Base-by-base conservation (phyloP, 1,140 invertebrate genomes). In the Lepidostoma basale region DNA sequence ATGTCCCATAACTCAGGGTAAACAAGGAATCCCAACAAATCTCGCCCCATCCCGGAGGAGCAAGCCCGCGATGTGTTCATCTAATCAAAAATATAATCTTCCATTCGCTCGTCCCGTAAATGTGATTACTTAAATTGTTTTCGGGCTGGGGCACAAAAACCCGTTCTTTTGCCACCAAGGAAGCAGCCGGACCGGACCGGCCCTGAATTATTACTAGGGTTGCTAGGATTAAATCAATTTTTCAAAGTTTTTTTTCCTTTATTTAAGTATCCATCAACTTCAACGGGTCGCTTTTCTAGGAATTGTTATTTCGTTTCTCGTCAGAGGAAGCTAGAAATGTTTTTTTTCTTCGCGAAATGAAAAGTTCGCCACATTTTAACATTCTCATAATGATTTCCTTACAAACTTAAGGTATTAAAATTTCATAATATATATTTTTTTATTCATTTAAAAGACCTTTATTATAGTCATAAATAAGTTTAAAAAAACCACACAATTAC, bases 51-150 rank as follows among this genome's bases (percentile, higher is more conserved):
- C 59, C 52, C 54, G 28, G 54, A 42, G 59, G 44, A 44, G 44
- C 26, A 28, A 12, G 62, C 67, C 45, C 70, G 67, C 45, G 63
- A 69, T 59, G 67, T 64, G 58, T 73, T 73, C 67, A 67, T 67
- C 67, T 69, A 73, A 73, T 73, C 71, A 73, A 73, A 73, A 73
- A 73, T 73, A 73, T 73, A 73, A 73, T 73, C 67, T 73, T 62
- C 71, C 67, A 64, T 69, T 69, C 60, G 68, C 68, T 72, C 70
- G 62, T 39, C 70, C 54, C 66, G 62, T 40, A 68, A 72, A 72
- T 69, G 67, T 62, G 70, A 72, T 72, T 72, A 72, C 58, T 66
- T 72, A 72, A 72, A 69, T 72, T 68, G 63, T 72, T 72, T 72
- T 72, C 44, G 65, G 62, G 59, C 44, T 23, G 54, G 25, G 54